A percentile compares a stretch with the other conserved stretches of the same genome.
phyloP scores from a whole-genome alignment of 1,140 invertebrate genomes.

The Cydia strobilella region DNA sequence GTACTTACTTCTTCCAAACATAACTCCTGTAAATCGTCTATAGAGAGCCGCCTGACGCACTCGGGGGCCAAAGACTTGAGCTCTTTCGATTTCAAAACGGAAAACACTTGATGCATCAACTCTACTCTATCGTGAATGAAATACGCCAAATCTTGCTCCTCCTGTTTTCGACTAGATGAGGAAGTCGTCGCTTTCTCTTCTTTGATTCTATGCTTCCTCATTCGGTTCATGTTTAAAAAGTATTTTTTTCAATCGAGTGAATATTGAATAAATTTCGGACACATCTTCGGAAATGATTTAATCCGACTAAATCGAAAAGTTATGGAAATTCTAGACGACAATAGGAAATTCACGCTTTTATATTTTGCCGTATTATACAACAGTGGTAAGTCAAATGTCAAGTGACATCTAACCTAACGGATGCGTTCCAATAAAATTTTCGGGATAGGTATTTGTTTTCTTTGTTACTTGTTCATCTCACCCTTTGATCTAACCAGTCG shows the following conservation, averaged over 20 bases:
- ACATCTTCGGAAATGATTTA: background rate
- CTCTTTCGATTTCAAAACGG: slow-evolving; percentile 82
- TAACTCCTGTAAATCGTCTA: slow-evolving; percentile 83
- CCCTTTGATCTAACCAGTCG: too few relatives aligned
- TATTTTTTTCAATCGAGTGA: slow-evolving; percentile 29
- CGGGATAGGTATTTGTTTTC: slow-evolving; percentile 29
- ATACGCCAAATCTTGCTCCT: slow-evolving; percentile 79
- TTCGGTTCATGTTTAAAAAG: slow-evolving; percentile 52
- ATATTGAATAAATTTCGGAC: background rate
- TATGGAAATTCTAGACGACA: background rate
- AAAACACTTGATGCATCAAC: slow-evolving; percentile 84
- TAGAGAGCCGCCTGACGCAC: slow-evolving; percentile 79
- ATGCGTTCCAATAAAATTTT: slow-evolving; percentile 1
- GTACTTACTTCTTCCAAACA: slow-evolving; percentile 81
- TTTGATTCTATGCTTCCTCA: slow-evolving; percentile 58
- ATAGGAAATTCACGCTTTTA: background rate
- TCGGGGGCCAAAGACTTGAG: slow-evolving; percentile 82
- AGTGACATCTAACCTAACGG: background rate
- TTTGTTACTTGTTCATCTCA: too few relatives aligned
- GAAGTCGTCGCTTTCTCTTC: slow-evolving; percentile 55
- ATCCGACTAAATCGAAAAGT: background rate
- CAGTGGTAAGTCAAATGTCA: background rate
- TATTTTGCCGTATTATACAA: slow-evolving; percentile 1
- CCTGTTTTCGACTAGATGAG: slow-evolving; percentile 38
- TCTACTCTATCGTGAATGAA: slow-evolving; percentile 83